Conservation (phyloP, 2,797 vertebrate species). For the Malacoctenus gilli region DNA sequence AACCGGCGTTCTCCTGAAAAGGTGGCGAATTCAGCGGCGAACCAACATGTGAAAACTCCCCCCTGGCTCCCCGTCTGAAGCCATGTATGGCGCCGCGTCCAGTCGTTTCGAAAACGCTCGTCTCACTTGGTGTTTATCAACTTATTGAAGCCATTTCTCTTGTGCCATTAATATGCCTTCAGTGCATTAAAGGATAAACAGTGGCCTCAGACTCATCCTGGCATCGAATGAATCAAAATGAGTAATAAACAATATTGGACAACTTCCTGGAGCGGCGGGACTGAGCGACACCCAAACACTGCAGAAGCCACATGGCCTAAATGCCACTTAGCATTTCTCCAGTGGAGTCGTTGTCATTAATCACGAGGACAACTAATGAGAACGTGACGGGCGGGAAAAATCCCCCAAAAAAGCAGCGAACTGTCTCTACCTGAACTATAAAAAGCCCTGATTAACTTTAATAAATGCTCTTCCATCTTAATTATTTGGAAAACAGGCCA, state of each 20-base stretch:
- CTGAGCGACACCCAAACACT: constrained; percentile 49
- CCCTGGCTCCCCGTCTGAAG: constrained; percentile 28
- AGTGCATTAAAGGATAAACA: constrained; percentile 57
- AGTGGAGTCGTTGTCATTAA: constrained; percentile 38
- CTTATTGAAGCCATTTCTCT: constrained; percentile 63
- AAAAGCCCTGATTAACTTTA: constrained; percentile 35
- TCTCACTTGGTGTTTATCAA: constrained; percentile 54
- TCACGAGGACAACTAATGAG: constrained; percentile 21
- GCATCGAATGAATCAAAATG: constrained; percentile 56
- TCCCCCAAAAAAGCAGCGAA: constrained; percentile 19
- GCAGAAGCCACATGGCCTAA: constrained; percentile 37
- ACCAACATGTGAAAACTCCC: too few relatives aligned
- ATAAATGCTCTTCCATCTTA: constrained; percentile 49
- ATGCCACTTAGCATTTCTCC: constrained; percentile 50
- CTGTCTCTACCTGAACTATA: constrained; percentile 1
- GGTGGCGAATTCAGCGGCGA: constrained; percentile 45
- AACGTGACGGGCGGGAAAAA: constrained; percentile 8
- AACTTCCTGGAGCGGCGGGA: constrained; percentile 33
- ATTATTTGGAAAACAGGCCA: constrained; percentile 54
- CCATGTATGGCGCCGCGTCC: constrained; percentile 45
- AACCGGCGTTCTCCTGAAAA: constrained; percentile 56
- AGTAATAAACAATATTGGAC: constrained; percentile 58
- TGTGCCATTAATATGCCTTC: constrained; percentile 53
- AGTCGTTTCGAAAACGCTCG: constrained; percentile 47
- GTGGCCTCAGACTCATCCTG: constrained; percentile 41